Percentiles rank a stretch among this genome's conserved stretches.
phyloP scores from a whole-genome alignment of 2,888 invertebrate species.

The Tachina lurida region DNA sequence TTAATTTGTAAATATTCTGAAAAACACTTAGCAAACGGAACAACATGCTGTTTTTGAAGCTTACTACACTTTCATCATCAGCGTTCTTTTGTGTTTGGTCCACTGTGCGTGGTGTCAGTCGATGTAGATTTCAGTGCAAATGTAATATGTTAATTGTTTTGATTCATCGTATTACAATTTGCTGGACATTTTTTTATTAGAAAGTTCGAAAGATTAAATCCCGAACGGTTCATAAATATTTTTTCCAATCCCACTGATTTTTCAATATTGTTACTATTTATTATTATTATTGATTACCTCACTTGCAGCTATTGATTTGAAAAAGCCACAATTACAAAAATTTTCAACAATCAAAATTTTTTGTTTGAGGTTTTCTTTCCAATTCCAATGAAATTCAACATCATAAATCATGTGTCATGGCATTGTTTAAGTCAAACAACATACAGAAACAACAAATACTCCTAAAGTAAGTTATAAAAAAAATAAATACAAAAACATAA shows the following conservation, averaged over 20 bases:
- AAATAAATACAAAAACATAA: slow-evolving; percentile 15
- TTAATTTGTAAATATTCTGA: too few species aligned
- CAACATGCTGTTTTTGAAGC: too few species aligned
- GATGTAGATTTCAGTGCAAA: too few species aligned
- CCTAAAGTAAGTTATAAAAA: slow-evolving; percentile 39
- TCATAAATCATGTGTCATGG: slow-evolving; percentile 74
- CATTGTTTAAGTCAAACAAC: slow-evolving; percentile 55
- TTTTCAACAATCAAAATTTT: slow-evolving; percentile 71
- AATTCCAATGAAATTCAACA: slow-evolving; percentile 55
- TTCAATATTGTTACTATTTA: not conserved
- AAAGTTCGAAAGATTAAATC: too few species aligned
- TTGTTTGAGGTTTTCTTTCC: slow-evolving; percentile 62
- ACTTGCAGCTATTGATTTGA: slow-evolving; percentile 21
- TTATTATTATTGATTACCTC: not conserved
- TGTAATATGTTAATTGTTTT: too few species aligned
- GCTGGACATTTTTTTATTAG: too few species aligned
- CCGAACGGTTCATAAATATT: not conserved
- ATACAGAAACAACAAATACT: slow-evolving; percentile 42
- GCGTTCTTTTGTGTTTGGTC: too few species aligned
- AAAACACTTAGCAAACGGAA: too few species aligned
- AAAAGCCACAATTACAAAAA: slow-evolving; percentile 74
- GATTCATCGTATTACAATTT: too few species aligned
- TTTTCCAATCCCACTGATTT: not conserved
- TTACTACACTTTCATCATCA: too few species aligned
- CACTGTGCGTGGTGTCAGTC: too few species aligned